A percentile compares a stretch with the other conserved stretches of the same genome.
phyloP scores from a whole-genome alignment of 2,888 invertebrate species.

The Mechanitis messenoides region DNA sequence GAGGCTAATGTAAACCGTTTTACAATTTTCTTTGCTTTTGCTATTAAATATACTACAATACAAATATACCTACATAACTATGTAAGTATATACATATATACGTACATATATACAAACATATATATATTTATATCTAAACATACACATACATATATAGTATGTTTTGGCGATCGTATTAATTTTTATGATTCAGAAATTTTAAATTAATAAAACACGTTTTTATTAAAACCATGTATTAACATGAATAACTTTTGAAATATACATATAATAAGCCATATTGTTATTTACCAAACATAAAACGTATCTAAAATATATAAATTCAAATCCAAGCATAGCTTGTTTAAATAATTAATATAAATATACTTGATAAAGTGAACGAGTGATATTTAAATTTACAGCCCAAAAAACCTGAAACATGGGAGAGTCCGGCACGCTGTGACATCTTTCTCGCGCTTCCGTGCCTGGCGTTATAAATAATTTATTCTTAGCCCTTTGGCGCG shows the following conservation, averaged over 20 bases:
- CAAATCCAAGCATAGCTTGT: not conserved
- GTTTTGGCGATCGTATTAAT: too few relatives aligned
- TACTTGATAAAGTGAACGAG: conserved; percentile 7
- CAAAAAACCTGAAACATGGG: conserved; percentile 35
- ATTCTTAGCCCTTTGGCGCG: conserved; percentile 65
- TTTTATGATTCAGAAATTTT: not conserved
- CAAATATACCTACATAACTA: too few relatives aligned
- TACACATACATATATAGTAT: too few relatives aligned
- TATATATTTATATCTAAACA: too few relatives aligned
- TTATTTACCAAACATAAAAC: not conserved
- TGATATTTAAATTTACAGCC: conserved; percentile 23
- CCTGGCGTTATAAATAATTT: conserved; percentile 55
- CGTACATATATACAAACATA: too few relatives aligned
- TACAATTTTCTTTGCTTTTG: too few relatives aligned
- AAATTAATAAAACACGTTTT: not conserved
- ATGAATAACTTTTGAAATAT: too few relatives aligned
- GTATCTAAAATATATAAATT: conserved; percentile 4
- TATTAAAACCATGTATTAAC: not conserved
- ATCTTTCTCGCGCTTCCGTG: conserved; percentile 40
- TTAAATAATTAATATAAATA: conserved; percentile 9
- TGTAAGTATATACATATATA: too few relatives aligned
- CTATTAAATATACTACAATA: too few relatives aligned
- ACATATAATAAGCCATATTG: too few relatives aligned
- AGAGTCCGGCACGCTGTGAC: conserved; percentile 38
- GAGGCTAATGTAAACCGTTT: not conserved